Conservation (phyloP, 92 coral and sea anemone species). For the Epizoanthus rinbou region DNA sequence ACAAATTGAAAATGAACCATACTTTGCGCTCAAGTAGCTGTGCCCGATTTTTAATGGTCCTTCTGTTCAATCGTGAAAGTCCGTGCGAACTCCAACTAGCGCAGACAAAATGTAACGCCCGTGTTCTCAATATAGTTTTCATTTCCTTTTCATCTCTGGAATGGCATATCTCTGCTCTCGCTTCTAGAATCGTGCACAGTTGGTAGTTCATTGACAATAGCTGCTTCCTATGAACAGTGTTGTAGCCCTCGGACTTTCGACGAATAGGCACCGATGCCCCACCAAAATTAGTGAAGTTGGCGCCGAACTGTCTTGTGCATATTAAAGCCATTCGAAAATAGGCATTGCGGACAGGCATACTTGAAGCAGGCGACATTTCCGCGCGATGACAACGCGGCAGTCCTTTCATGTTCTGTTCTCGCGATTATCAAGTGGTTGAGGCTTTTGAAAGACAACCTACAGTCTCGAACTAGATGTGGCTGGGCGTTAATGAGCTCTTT, state of each 20-base stretch:
- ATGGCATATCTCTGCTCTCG: neutral
- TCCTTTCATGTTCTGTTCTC: constrained; percentile 66
- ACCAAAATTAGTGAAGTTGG: constrained; percentile 38
- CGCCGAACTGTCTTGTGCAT: constrained; percentile 42
- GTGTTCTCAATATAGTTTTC: neutral
- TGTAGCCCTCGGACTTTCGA: constrained; percentile 29
- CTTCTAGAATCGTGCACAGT: constrained; percentile 8
- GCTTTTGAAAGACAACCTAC: constrained; percentile 67
- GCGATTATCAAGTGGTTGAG: constrained; percentile 73
- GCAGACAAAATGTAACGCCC: neutral
- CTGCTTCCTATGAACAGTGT: constrained; percentile 12
- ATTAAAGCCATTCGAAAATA: constrained; percentile 37
- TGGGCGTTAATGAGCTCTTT: constrained; percentile 89
- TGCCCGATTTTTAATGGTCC: neutral
- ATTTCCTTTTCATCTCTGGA: neutral
- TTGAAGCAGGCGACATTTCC: constrained; percentile 91
- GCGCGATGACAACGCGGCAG: constrained; percentile 88
- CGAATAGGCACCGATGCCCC: constrained; percentile 36
- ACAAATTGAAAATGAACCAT: constrained; percentile 5
- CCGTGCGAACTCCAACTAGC: neutral
- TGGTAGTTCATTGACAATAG: constrained; percentile 6
- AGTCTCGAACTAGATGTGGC: constrained; percentile 63
- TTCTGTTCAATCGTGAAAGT: neutral
- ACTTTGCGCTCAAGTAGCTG: constrained; percentile 4
- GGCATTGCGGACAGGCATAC: constrained; percentile 51